Percentiles rank a stretch among this genome's conserved stretches.
Evolutionary conservation across 2,797 vertebrate genomes (phyloP).

Genomic region (Danionella dracula): DNA sequence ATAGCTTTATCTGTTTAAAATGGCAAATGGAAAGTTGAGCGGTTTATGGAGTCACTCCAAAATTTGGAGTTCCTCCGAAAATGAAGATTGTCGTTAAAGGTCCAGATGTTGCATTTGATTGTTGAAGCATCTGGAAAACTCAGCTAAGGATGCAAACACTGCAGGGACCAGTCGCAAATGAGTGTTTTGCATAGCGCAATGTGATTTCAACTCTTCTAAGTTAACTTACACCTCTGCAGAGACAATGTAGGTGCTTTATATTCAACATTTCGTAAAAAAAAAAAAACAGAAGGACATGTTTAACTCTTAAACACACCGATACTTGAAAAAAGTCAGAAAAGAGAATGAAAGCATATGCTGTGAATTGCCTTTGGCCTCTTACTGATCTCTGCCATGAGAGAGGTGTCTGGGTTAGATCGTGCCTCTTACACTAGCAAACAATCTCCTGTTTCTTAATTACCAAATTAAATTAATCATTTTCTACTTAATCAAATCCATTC

Average conservation of each 20-base stretch:
- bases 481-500: conserved; percentile 53
- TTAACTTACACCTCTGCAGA: background rate
- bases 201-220: background rate
- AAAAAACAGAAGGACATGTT: background rate
- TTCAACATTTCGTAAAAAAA: no score
- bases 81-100: conserved; percentile 36
- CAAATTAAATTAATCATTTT: conserved; percentile 56
- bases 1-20: conserved; percentile 23
- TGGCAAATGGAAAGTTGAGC: conserved; percentile 36
- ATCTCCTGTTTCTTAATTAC: conserved; percentile 52
- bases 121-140: conserved; percentile 33
- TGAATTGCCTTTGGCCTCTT: conserved; percentile 18
- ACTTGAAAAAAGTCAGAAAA: conserved; percentile 20
- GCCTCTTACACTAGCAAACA: conserved; percentile 41
- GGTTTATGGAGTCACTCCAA: conserved; percentile 32
- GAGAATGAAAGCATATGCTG: conserved; percentile 32
- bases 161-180: conserved; percentile 9
- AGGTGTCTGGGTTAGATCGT: conserved; percentile 24
- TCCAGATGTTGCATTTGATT: conserved; percentile 12
- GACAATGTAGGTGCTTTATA: conserved; percentile 7
- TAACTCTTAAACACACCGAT: background rate
- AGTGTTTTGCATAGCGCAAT: conserved; percentile 4
- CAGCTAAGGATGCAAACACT: conserved; percentile 2
- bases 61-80: conserved; percentile 28
- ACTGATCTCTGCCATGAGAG: conserved; percentile 2